Base-by-base conservation (phyloP, 2,888 invertebrate species). In the Limnephilus rhombicus region DNA sequence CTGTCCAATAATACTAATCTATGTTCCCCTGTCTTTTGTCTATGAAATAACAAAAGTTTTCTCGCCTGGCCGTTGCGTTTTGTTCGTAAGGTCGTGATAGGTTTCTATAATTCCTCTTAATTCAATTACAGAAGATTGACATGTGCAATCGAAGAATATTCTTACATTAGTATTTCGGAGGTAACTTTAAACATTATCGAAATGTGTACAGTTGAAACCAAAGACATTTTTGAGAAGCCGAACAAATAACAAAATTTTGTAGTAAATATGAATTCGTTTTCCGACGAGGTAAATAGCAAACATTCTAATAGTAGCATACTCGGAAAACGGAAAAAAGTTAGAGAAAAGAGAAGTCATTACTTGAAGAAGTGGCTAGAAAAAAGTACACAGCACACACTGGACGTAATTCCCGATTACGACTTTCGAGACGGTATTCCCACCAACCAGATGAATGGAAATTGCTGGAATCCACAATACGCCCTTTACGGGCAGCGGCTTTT, bases 361-460 rank as follows among this genome's bases (percentile, higher is more conserved):
- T 94, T 96, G 90, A 95, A 96, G 53, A 96, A 96, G 94, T 96
- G 96, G 96, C 94, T 96, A 80, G 96, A 96, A 94, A 96, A 96
- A 94, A 95, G 95, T 91, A 95, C 96, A 95, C 95, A 95, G 93
- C 96, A 96, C 92, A 95, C 93, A 4, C 37, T 90, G 4, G 92
- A 92, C 53, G 37, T 89, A 3, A 88, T 91, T 34, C 90, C 92
- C 15, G 92, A 91, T 41, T 68, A 82, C 5, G 92, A 92, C 31
- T 31, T 88, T 9, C 80, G 87, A 13, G 92, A 92, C 29, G 7
- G 24, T 68, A 90, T 45, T 81, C 49, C 41, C 53, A 81, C 87
- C 34, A 91, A 90, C 18, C 95, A 95, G 11, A 95, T 95, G 95
- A 94, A 94, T 83, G 94, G 95, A 93, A 95, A 94, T 85, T 94